phyloP scores from a whole-genome alignment of 2,888 invertebrate genomes.

The Maniola hyperantus region DNA sequence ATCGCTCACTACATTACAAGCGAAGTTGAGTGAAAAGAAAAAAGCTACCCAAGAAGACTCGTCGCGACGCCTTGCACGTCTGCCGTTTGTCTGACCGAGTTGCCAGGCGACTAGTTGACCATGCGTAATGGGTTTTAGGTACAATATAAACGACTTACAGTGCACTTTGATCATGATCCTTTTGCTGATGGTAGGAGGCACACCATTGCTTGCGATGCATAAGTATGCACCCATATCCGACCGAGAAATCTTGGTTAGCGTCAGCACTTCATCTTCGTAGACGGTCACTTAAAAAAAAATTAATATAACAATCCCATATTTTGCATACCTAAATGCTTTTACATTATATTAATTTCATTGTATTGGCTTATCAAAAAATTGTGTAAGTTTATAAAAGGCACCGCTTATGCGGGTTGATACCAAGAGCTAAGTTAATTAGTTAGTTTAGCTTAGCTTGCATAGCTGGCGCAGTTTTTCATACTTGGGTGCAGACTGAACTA shows the following conservation, averaged over 20 bases:
- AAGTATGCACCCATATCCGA: constrained; percentile 96
- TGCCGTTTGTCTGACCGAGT: too few species aligned
- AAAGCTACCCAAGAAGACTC: too few species aligned
- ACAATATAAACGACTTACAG: constrained; percentile 86
- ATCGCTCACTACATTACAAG: not conserved
- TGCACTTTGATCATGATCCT: constrained; percentile 93
- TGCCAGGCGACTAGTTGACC: too few species aligned
- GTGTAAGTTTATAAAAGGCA: not conserved
- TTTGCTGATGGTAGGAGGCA: constrained; percentile 94
- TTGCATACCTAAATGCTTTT: not conserved
- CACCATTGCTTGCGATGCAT: constrained; percentile 94
- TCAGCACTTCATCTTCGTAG: constrained; percentile 89
- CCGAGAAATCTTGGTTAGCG: constrained; percentile 90
- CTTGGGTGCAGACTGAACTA: too few species aligned
- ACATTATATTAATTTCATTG: not conserved
- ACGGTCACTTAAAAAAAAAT: constrained; percentile 78
- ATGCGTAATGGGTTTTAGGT: too few species aligned
- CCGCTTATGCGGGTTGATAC: too few species aligned
- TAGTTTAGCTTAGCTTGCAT: too few species aligned
- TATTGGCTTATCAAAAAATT: not conserved
- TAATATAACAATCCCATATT: not conserved
- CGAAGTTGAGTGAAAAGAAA: not conserved
- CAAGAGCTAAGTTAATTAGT: too few species aligned
- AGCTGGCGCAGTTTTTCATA: too few species aligned
- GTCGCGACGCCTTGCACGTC: too few species aligned